phyloP scores from a whole-genome alignment of 2,113 vertebrate species.

The Cynoglossus semilaevis region DNA sequence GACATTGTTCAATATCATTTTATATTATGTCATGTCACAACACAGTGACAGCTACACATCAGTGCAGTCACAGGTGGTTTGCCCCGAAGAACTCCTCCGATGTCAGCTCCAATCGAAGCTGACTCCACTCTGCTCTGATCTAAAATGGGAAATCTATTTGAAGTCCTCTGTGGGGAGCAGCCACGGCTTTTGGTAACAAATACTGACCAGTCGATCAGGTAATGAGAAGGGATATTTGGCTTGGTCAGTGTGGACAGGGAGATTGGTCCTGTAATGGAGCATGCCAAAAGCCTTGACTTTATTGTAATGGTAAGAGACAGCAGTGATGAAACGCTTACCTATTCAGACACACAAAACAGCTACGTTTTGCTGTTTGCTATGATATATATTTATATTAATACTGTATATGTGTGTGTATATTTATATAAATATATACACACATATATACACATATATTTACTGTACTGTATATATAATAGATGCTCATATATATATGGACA shows the following conservation, averaged over 20 bases:
- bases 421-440: too few relatives aligned
- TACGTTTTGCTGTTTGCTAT: not conserved
- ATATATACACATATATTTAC: too few relatives aligned
- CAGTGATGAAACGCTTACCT: slow-evolving; percentile 56
- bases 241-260: slow-evolving; percentile 32
- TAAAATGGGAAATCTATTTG: slow-evolving; percentile 83
- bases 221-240: slow-evolving; percentile 72
- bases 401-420: too few relatives aligned
- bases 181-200: slow-evolving; percentile 66
- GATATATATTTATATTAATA: too few relatives aligned
- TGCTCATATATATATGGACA: too few relatives aligned
- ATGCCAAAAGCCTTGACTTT: slow-evolving; percentile 65
- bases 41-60: slow-evolving; percentile 91
- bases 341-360: slow-evolving; percentile 39
- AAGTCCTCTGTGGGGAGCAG: slow-evolving; percentile 64
- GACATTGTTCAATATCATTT: slow-evolving; percentile 99
- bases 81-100: slow-evolving; percentile 94
- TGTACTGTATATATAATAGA: too few relatives aligned
- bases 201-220: slow-evolving; percentile 72
- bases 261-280: slow-evolving; percentile 53
- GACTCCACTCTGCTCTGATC: slow-evolving; percentile 84
- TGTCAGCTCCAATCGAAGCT: slow-evolving; percentile 87
- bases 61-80: slow-evolving; percentile 95
- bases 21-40: slow-evolving; percentile 98
- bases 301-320: slow-evolving; percentile 55